Evolutionary conservation across 53 echinoderm and acorn worm genomes (phyloP), one percentile per base, ranked within the genome.

Genomic region (Arbacia lixula): DNA sequence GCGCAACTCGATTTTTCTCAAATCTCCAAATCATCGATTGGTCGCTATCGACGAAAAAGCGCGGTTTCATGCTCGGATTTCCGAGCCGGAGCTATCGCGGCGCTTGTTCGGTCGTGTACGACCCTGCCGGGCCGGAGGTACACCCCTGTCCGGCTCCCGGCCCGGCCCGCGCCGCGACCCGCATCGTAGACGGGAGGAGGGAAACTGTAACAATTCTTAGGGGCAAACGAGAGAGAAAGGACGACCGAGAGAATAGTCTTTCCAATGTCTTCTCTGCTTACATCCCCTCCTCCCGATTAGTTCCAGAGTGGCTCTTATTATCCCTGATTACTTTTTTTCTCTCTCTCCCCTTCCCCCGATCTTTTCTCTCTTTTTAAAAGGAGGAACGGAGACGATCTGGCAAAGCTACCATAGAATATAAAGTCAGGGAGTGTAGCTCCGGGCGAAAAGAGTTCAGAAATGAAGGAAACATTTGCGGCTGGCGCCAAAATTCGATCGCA

Each of bases 1-100:
- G 39, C 77, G 77, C 58, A 58, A 58, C 77, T 77, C 77, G 77
- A 77, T 58, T 77, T 56, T 56, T 77, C 77, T 77, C 77, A 77
- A 77, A 58, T 77, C 77, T 77, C 77, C 77, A 12, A 34, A 58
- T 57, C 30, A 77, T 77, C 60, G 77, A 77, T 77, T 29, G 35
- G 10, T 77, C 55, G 58, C 53, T 77, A 77, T 77, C 77, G 77
- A 77, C 77, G 56, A 77, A 77, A 77, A 77, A 56, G 56, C 77
- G 58, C 12, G 77, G 57, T 58, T 77, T 77, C 77, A 35, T 12
- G 56, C 41, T 77, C 37, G 55, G 34, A 77, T 77, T 77, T 57
- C 77, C 55, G 37, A 25, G 57, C 77, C 31, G 30, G n/a, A 14
- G 52, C 46, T 51, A 33, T 33, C 28, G 58, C 55, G 36, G 58